Conservation (phyloP, 53 echinoderm and acorn worm genomes). For the Pentamera pediparva region DNA sequence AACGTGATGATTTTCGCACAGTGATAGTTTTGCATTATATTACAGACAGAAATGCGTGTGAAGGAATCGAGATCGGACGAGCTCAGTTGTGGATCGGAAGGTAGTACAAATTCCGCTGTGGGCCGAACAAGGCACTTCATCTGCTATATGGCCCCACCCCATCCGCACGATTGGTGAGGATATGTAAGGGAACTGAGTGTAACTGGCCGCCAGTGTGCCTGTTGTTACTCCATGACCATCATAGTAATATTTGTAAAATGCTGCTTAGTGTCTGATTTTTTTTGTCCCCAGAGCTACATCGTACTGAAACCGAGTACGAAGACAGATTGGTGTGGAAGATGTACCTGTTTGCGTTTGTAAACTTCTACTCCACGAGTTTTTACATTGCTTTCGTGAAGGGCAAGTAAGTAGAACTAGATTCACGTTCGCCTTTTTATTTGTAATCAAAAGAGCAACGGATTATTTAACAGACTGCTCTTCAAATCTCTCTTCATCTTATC, state of each 20-base stretch:
- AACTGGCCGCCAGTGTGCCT: neutral
- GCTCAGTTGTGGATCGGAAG: no score
- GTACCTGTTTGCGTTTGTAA: constrained; percentile 43
- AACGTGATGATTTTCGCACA: no score
- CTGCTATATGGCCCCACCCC: no score
- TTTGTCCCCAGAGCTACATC: constrained; percentile 51
- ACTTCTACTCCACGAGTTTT: constrained; percentile 43
- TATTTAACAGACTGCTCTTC: no score
- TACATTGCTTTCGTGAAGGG: constrained; percentile 51
- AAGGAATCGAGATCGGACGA: no score
- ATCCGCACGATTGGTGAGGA: no score
- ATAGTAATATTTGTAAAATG: neutral
- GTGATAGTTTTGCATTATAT: no score
- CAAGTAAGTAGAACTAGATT: constrained; percentile 20
- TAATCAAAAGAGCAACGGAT: no score
- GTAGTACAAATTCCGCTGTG: no score
- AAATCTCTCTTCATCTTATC: no score
- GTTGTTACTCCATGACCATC: neutral
- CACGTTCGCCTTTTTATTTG: neutral
- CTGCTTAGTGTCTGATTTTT: neutral
- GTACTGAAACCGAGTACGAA: constrained; percentile 71
- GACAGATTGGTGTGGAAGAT: constrained; percentile 56
- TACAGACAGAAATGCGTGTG: no score
- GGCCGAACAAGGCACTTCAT: no score
- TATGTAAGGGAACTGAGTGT: neutral